Conservation (phyloP, 2,113 vertebrate genomes). For the Rhinolophus ferrumequinum region DNA sequence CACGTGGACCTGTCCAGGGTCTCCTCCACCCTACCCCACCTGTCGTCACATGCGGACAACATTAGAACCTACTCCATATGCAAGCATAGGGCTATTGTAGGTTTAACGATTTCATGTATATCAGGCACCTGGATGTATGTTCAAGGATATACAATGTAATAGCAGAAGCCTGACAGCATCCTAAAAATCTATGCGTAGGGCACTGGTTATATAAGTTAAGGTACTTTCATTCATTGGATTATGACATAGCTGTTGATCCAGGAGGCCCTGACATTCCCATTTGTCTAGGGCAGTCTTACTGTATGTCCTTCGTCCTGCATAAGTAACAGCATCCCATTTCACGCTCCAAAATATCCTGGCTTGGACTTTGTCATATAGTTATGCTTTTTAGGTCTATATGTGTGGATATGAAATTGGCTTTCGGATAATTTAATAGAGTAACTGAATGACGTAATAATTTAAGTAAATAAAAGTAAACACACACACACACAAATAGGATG, state of each 20-base stretch:
- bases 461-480: neutral
- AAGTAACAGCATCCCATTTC: neutral
- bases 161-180: neutral
- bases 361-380: neutral
- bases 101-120: neutral
- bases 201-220: neutral
- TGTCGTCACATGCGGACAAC: neutral
- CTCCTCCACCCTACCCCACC: neutral
- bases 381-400: neutral
- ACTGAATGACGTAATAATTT: neutral
- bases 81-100: neutral
- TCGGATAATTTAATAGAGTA: neutral
- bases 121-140: neutral
- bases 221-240: neutral
- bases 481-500: neutral
- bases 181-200: neutral
- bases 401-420: neutral
- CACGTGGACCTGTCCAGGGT: neutral
- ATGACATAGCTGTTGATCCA: neutral
- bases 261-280: neutral
- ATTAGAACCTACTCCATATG: no score
- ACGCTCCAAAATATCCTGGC: neutral
- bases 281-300: neutral
- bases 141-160: neutral
- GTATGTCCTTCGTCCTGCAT: neutral